Evolutionary conservation across 2,113 vertebrate genomes (phyloP), one percentile per base, ranked within the genome.

Genomic region (Cariama cristata): DNA sequence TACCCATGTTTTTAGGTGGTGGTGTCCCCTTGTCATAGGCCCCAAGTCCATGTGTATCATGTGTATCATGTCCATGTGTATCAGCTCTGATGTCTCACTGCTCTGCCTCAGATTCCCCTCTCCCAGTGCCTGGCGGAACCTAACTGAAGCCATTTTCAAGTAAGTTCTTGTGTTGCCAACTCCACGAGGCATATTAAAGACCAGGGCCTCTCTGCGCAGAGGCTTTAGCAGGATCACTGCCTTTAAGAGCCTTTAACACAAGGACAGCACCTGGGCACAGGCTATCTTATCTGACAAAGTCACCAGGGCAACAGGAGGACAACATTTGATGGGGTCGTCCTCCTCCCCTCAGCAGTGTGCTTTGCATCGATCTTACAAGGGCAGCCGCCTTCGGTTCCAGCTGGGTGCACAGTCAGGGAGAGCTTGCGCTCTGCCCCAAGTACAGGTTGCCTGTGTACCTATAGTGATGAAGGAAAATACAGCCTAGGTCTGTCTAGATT

Each of bases 201-300:
- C 53, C 0, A 0, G 13, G 7, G 17, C 42, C 30, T 24, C 47
- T 56, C 53, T 49, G 21, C 0, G 0, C 5, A 9, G 14, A 44
- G 12, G 14, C 42, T 81, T 3, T 4, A 79, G 60, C 11, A 91
- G 71, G 38, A 75, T 44, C 5, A 0, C 8, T 83, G 58, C 66
- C 14, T 82, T 79, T 55, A 40, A 45, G 49, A 93, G 62, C 40
- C 71, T 86, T 59, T 69, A 89, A 42, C 28, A 58, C 20, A 71
- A 74, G 83, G 58, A 17, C 19, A 69, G 72, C 0, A 0, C 42
- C 59, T 53, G 38, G 60, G 38, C 4, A 2, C 62, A 45, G 27
- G 72, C 67, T n/a, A 2, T 15, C 10, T 84, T 45, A 33, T 24
- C 68, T 81, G 68, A 38, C n/a, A 62, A 38, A 79, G 67, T 67